phyloP scores from a whole-genome alignment of 2,797 vertebrate species.

The Monodelphis domestica region DNA sequence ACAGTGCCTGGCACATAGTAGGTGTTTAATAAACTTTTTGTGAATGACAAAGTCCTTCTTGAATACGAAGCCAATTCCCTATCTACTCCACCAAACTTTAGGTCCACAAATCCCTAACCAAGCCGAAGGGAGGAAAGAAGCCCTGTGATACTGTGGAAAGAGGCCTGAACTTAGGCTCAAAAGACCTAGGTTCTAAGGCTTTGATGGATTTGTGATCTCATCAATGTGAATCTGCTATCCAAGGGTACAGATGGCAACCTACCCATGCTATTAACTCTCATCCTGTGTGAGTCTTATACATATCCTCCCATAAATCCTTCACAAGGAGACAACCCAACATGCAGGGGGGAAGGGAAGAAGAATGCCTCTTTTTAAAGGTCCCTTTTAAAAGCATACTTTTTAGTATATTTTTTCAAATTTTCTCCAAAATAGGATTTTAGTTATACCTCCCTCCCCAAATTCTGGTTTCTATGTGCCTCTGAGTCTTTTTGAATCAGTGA shows the following conservation, averaged over 20 bases:
- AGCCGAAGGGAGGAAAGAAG: background rate
- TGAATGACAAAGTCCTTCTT: background rate
- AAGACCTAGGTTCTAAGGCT: background rate
- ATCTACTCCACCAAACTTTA: background rate
- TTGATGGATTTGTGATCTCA: conserved; percentile 3
- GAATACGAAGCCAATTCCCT: background rate
- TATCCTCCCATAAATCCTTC: background rate
- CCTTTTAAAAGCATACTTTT: background rate
- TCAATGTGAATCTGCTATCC: conserved; percentile 3
- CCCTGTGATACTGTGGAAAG: background rate
- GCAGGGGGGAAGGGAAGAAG: background rate
- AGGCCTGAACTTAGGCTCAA: background rate
- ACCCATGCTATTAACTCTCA: background rate
- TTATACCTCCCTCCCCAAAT: background rate
- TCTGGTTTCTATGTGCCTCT: background rate
- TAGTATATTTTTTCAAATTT: background rate
- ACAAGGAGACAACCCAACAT: background rate
- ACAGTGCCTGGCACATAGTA: background rate
- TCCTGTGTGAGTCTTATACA: background rate
- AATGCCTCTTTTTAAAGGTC: background rate
- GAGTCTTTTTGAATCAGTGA: background rate
- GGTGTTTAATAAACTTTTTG: background rate
- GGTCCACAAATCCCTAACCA: conserved; percentile 22
- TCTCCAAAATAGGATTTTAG: background rate
- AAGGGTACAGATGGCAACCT: background rate